These are phyloP conservation scores for Nezara viridula DNA, from an alignment of 2,888 invertebrate species.

Conservation along the genomic window DNA sequence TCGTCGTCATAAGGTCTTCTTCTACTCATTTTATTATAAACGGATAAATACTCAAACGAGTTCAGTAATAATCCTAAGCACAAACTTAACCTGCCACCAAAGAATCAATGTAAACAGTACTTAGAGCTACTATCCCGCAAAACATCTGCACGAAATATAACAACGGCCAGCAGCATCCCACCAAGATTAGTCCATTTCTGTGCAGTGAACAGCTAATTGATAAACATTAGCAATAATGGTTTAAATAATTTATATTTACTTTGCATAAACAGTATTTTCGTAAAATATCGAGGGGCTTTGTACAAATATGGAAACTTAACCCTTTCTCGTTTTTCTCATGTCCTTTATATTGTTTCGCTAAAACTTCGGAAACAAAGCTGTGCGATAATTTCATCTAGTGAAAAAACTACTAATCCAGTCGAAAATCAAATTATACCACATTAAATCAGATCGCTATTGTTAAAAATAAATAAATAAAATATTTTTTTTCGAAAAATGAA, in stretches of 20 bases:
- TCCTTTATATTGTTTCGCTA: background rate
- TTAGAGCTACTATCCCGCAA: background rate
- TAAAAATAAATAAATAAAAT: too few relatives aligned
- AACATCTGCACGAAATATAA: background rate
- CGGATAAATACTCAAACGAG: background rate
- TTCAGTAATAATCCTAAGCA: background rate
- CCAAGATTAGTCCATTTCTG: background rate
- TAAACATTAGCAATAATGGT: background rate
- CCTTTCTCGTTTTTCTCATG: background rate
- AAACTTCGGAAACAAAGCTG: too few relatives aligned
- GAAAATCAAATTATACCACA: too few relatives aligned
- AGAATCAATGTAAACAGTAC: slow-evolving; percentile 52
- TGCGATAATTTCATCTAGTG: too few relatives aligned
- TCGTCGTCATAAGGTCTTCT: slow-evolving; percentile 85
- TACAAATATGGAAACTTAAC: background rate
- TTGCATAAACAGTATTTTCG: background rate
- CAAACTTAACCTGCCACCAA: slow-evolving; percentile 6
- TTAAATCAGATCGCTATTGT: too few relatives aligned
- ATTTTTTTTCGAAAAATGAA: too few relatives aligned
- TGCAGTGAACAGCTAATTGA: background rate
- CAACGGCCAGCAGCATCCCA: background rate
- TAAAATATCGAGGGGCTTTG: background rate
- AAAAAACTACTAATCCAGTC: too few relatives aligned
- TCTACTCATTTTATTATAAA: slow-evolving; percentile 76
- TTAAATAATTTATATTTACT: background rate